These are phyloP conservation scores for Myotis yumanensis DNA, from an alignment of 2,113 vertebrate species.

Conservation along the genomic window DNA sequence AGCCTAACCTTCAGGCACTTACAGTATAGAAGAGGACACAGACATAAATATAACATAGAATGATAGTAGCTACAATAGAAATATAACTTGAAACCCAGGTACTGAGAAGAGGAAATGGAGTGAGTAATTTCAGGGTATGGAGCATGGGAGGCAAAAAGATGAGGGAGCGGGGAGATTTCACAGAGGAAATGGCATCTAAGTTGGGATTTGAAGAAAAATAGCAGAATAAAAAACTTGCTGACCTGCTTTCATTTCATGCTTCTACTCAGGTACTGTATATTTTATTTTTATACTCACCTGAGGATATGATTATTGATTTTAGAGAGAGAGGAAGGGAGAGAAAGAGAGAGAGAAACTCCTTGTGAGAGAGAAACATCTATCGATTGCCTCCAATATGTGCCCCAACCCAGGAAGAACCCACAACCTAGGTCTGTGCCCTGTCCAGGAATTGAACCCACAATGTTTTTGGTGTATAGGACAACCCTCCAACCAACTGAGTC, in stretches of 20 bases:
- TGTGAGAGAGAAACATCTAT: neutral
- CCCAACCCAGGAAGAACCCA: neutral
- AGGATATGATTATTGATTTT: neutral
- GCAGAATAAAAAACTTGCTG: neutral
- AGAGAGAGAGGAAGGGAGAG: neutral
- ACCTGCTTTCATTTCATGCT: neutral
- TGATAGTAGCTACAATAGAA: neutral
- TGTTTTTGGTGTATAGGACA: neutral
- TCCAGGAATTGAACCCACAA: neutral
- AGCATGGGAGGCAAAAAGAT: neutral
- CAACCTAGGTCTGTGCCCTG: neutral
- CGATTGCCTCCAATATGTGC: neutral
- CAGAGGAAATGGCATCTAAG: neutral
- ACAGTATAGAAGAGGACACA: neutral
- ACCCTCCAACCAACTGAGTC: neutral
- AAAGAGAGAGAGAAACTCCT: neutral
- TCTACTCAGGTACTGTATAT: neutral
- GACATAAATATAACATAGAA: neutral
- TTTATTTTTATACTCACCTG: neutral
- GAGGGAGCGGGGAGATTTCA: neutral
- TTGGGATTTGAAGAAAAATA: neutral
- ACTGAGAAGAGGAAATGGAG: neutral
- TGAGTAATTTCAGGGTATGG: neutral
- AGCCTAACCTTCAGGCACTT: neutral
- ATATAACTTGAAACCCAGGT: neutral